Evolutionary conservation across 2,113 vertebrate genomes (phyloP), one percentile per base, ranked within the genome.

Genomic region (Cavia aperea): DNA sequence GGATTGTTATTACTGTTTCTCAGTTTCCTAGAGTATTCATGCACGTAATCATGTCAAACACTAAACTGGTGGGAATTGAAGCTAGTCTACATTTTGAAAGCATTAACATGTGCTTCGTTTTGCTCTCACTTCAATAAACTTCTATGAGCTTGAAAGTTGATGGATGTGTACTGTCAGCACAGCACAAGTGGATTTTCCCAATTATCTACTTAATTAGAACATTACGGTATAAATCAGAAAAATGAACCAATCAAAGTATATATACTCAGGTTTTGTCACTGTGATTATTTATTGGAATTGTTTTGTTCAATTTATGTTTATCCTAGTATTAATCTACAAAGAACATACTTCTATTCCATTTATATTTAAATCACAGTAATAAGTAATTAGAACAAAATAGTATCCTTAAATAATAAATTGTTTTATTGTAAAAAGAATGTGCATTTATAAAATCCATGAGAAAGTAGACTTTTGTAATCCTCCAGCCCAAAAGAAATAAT

Each of bases 21-120:
- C 89, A 93, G 54, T 95, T 95, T 96, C 89, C 78, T 84, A n/a
- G 58, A 95, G 94, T 70, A 97, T 94, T 95, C 95, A 89, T 95
- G 63, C 92, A 94, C 96, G 88, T 93, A 93, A 97, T 95, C 85
- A 63, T 88, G 83, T 92, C 84, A 95, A 21, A 68, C 78, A 58
- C 79, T 94, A 75, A 96, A 95, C 36, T 24, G 0, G 94, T 87
- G 78, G 86, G 81, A 97, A 96, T 93, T 95, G 73, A 92, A 94
- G 63, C 49, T n/a, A 68, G 51, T 96, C 92, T 72, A 83, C 70
- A 21, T 94, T 96, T 93, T 81, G 19, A 95, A 94, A 95, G 83
- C 46, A 31, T 31, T 31, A 77, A 26, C 24, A 31, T 77, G 73
- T 31, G 6, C 13, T 77, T 77, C 46, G 79, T 51, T 90, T 73